Evolutionary conservation across 2,113 vertebrate species (phyloP).

Genomic region (Hipposideros armiger): DNA sequence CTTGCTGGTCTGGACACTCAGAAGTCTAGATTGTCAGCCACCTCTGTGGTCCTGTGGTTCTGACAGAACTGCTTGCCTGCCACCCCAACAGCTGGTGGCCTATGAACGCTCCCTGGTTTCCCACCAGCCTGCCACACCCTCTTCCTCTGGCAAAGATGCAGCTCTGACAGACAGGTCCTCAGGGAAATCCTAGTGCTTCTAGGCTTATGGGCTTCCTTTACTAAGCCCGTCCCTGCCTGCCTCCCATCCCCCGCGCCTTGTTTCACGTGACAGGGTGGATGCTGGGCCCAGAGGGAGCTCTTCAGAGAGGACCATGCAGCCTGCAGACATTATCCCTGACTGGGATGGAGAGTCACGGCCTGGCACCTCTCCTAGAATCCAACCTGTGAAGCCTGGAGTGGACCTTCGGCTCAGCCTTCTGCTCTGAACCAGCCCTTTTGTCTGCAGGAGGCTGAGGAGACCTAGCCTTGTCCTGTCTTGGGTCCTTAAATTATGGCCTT

Average conservation of each 20-base stretch:
- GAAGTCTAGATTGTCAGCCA: neutral
- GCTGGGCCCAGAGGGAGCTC: neutral
- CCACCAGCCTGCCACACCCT: too few relatives aligned
- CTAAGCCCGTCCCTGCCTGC: too few relatives aligned
- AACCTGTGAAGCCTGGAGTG: fast-evolving
- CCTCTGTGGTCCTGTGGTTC: neutral
- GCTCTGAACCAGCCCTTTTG: neutral
- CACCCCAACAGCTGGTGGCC: fast-evolving
- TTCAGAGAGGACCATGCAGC: fast-evolving
- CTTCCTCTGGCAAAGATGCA: neutral
- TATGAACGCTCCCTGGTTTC: neutral
- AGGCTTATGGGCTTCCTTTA: neutral
- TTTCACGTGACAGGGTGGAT: neutral
- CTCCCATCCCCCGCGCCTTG: neutral
- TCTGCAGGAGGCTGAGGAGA: neutral
- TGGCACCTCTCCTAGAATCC: neutral
- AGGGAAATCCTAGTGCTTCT: neutral
- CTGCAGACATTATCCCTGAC: neutral
- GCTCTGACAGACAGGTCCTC: neutral
- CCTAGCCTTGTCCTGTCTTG: neutral
- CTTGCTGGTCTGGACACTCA: neutral
- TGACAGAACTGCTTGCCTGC: too few relatives aligned
- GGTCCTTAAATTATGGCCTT: neutral
- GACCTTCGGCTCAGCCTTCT: neutral
- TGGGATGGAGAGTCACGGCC: fast-evolving